Conservation (phyloP, 2,888 invertebrate species). For the Acleris laterana region DNA sequence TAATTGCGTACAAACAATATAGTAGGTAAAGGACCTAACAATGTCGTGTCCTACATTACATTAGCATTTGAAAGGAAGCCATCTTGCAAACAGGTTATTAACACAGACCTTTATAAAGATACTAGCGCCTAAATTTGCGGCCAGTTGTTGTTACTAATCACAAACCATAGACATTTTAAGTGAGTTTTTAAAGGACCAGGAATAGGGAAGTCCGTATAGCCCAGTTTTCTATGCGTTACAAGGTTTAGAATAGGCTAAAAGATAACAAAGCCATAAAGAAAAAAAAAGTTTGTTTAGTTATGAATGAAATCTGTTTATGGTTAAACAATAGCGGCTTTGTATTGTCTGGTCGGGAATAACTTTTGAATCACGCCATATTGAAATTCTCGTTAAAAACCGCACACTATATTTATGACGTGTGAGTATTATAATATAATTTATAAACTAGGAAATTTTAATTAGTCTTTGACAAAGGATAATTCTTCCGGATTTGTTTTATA, state of each 20-base stretch:
- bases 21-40: slow-evolving; percentile 26
- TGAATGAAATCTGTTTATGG: neutral
- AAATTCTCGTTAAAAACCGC: neutral
- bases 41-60: slow-evolving; percentile 32
- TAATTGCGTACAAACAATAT: slow-evolving; percentile 13
- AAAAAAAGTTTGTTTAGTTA: neutral
- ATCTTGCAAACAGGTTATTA: slow-evolving; percentile 18
- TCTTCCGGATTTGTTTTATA: neutral
- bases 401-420: neutral
- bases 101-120: slow-evolving; percentile 7
- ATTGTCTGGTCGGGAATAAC: neutral
- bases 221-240: neutral
- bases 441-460: too few species aligned
- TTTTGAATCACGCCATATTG: neutral
- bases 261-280: too few species aligned
- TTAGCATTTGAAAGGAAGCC: slow-evolving; percentile 32
- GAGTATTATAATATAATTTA: neutral
- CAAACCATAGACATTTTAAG: neutral
- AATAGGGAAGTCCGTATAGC: too few species aligned
- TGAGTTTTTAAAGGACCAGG: too few species aligned
- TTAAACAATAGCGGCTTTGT: neutral
- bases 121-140: slow-evolving; percentile 7
- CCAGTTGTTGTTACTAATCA: neutral
- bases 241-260: too few species aligned
- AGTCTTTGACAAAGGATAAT: neutral